A percentile compares a stretch with the other conserved stretches of the same genome.
These are phyloP conservation scores for Myiozetetes cayanensis DNA, from an alignment of 2,113 vertebrate genomes.

Conservation along the genomic window DNA sequence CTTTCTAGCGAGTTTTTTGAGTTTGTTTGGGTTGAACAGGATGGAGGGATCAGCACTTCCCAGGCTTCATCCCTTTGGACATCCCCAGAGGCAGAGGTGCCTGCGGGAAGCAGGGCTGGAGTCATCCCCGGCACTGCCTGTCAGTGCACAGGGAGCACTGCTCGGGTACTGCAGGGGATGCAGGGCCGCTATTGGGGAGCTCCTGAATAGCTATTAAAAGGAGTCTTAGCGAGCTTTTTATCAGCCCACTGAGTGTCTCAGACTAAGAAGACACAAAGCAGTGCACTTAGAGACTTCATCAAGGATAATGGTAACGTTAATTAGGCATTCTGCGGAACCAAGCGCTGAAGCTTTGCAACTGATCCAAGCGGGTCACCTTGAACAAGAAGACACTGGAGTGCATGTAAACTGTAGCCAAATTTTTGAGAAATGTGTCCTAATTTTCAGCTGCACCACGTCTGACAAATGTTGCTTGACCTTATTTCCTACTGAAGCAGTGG, in stretches of 20 bases:
- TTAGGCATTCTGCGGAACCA: background rate
- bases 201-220: background rate
- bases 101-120: background rate
- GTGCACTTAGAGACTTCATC: background rate
- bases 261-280: background rate
- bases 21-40: background rate
- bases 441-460: background rate
- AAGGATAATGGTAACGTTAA: background rate
- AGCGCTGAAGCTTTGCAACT: background rate
- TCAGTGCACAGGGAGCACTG: accelerated
- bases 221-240: background rate
- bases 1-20: background rate
- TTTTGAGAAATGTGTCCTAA: conserved; percentile 11
- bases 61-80: background rate
- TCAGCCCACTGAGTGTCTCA: background rate
- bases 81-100: background rate
- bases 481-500: background rate
- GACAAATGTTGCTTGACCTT: conserved; percentile 27
- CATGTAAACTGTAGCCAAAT: background rate
- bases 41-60: background rate
- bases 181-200: background rate
- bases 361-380: conserved; percentile 38
- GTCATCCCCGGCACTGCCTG: background rate
- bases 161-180: accelerated
- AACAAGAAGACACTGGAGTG: background rate